Percentiles rank a stretch among this genome's conserved stretches.
These are phyloP conservation scores for Sitobion miscanthi DNA, from an alignment of 1,140 invertebrate species.

Conservation along the genomic window DNA sequence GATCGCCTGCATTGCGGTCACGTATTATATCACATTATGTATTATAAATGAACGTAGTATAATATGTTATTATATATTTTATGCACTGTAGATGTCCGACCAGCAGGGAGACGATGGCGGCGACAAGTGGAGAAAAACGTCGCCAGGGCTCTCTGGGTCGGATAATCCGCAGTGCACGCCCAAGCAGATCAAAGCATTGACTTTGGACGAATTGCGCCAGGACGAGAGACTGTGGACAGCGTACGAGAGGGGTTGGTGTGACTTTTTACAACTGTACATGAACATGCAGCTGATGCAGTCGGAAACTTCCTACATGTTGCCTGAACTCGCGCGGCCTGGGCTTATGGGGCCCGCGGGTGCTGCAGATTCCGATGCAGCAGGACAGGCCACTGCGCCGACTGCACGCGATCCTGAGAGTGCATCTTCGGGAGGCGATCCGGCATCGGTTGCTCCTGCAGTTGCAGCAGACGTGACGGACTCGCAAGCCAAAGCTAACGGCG, in stretches of 20 bases:
- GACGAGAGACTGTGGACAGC: neutral
- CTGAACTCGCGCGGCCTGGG: neutral
- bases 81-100: conserved; percentile 10
- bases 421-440: neutral
- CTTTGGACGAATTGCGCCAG: neutral
- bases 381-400: neutral
- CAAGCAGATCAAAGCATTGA: neutral
- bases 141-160: neutral
- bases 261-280: neutral
- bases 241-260: conserved; percentile 2
- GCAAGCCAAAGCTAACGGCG: no score
- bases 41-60: neutral
- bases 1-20: neutral
- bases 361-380: neutral
- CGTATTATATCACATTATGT: neutral
- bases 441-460: no score
- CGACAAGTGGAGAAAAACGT: neutral
- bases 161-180: neutral
- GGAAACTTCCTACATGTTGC: neutral
- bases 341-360: neutral
- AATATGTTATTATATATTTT: neutral
- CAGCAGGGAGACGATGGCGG: neutral
- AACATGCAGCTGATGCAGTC: conserved; percentile 3
- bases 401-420: neutral
- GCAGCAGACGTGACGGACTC: neutral